Conservation (phyloP, 2,888 invertebrate genomes). For the Standfussiana lucernea region DNA sequence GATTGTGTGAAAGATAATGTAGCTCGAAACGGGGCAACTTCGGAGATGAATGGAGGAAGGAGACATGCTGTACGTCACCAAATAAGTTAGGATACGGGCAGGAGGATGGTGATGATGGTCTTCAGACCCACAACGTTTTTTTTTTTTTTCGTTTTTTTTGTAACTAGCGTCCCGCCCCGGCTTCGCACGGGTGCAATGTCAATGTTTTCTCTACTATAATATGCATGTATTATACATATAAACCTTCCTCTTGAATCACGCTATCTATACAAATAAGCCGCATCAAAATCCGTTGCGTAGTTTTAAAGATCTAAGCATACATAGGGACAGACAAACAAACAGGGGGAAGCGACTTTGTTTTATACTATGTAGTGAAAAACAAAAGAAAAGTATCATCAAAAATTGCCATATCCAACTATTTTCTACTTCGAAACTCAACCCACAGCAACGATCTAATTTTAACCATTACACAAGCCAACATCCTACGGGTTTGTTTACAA, state of each 20-base stretch:
- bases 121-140: background rate
- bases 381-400: background rate
- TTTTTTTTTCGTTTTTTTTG: too few species aligned
- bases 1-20: background rate
- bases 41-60: background rate
- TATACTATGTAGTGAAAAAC: too few species aligned
- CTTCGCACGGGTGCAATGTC: too few species aligned
- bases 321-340: too few species aligned
- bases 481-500: conserved; percentile 70
- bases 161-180: too few species aligned
- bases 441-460: conserved; percentile 66
- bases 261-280: too few species aligned
- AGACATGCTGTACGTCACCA: background rate
- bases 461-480: conserved; percentile 66
- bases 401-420: conserved; percentile 38
- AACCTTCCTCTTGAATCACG: too few species aligned
- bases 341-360: too few species aligned
- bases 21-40: background rate
- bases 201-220: too few species aligned
- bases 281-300: too few species aligned
- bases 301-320: too few species aligned
- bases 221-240: too few species aligned
- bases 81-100: background rate
- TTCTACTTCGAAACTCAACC: conserved; percentile 8
- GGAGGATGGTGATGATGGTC: background rate